Percentiles rank a stretch among this genome's conserved stretches.
These are phyloP conservation scores for Nomia melanderi DNA, from an alignment of 1,140 invertebrate genomes.

Conservation along the genomic window DNA sequence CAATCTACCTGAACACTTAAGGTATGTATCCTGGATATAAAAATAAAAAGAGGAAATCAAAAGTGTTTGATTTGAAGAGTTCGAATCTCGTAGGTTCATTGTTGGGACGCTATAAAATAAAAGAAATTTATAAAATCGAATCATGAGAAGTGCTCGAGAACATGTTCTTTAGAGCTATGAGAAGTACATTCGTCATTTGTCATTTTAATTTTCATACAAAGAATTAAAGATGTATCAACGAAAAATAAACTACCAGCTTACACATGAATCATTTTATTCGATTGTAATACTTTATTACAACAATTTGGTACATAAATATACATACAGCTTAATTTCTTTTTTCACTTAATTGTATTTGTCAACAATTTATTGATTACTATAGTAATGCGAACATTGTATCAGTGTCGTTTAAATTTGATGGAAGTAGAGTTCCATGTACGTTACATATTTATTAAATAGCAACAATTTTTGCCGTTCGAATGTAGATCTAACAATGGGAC, in stretches of 20 bases:
- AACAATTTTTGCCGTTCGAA: slow-evolving; percentile 40
- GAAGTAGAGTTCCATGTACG: neutral
- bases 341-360: slow-evolving; percentile 57
- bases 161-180: no score
- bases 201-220: no score
- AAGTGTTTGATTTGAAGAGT: no score
- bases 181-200: no score
- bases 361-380: slow-evolving; percentile 61
- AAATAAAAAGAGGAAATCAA: no score
- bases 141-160: no score
- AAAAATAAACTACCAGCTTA: neutral
- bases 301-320: slow-evolving; percentile 80
- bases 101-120: no score
- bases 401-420: slow-evolving; percentile 32
- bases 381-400: slow-evolving; percentile 49
- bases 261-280: slow-evolving; percentile 64
- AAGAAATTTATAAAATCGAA: no score
- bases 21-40: no score
- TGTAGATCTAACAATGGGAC: slow-evolving; percentile 15
- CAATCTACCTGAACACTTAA: no score
- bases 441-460: slow-evolving; percentile 41
- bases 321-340: slow-evolving; percentile 70
- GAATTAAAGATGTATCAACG: no score
- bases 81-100: no score
- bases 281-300: slow-evolving; percentile 78